phyloP scores from a whole-genome alignment of 1,140 invertebrate species.

The Pteromalus puparum region DNA sequence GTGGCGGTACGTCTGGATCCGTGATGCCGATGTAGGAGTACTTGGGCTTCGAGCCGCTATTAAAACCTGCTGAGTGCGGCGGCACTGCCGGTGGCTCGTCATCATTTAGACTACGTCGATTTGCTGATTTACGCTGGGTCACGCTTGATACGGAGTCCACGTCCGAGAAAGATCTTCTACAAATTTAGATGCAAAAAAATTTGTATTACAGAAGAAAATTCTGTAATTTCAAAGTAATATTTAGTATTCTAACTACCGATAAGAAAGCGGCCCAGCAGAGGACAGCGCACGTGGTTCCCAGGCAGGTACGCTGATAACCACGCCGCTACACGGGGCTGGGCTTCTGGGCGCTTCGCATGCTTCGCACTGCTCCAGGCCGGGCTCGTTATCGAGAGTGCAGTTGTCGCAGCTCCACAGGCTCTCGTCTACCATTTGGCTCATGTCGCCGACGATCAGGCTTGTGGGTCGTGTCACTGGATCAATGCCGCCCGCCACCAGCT shows the following conservation, averaged over 20 bases:
- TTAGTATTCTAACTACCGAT: slow-evolving; percentile 69
- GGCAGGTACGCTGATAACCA: slow-evolving; percentile 75
- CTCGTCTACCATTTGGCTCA: slow-evolving; percentile 61
- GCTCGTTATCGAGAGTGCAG: slow-evolving; percentile 78
- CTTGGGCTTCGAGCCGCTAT: slow-evolving; percentile 66
- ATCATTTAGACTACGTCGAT: slow-evolving; percentile 78
- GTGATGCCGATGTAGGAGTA: slow-evolving; percentile 79
- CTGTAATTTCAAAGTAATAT: not conserved
- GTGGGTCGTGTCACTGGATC: slow-evolving; percentile 66
- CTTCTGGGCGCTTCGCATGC: slow-evolving; percentile 80
- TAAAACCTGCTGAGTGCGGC: slow-evolving; percentile 72
- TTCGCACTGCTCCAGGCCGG: slow-evolving; percentile 76
- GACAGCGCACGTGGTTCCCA: slow-evolving; percentile 74
- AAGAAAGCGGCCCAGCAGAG: slow-evolving; percentile 76
- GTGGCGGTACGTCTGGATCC: slow-evolving; percentile 74
- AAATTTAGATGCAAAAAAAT: slow-evolving; percentile 56
- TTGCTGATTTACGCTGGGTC: slow-evolving; percentile 69
- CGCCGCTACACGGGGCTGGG: slow-evolving; percentile 73
- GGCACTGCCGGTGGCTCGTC: slow-evolving; percentile 76
- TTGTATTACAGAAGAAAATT: not conserved
- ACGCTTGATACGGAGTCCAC: slow-evolving; percentile 68
- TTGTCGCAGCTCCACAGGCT: slow-evolving; percentile 78
- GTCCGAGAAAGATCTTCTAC: slow-evolving; percentile 81
- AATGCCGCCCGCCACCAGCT: slow-evolving; percentile 54
- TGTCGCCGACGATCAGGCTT: slow-evolving; percentile 68